Conservation (phyloP, 2,888 invertebrate genomes). For the Orthosia incerta region DNA sequence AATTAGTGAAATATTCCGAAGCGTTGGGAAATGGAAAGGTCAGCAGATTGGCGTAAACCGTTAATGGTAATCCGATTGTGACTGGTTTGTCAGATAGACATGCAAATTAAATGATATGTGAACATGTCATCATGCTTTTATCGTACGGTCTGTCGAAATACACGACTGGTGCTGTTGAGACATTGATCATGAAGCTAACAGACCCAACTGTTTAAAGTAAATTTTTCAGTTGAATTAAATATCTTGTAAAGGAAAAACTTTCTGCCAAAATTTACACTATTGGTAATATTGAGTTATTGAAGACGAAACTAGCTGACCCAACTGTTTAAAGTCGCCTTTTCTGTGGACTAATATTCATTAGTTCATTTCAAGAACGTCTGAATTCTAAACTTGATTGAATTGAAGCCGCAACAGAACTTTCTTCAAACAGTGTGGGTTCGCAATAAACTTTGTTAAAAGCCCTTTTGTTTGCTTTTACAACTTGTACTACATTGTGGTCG, state of each 20-base stretch:
- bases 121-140: constrained; percentile 36
- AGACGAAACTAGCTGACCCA: constrained; percentile 16
- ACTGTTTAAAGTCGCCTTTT: constrained; percentile 9
- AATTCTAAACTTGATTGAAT: constrained; percentile 42
- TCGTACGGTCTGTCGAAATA: constrained; percentile 17
- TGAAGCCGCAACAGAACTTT: constrained; percentile 53
- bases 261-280: not conserved
- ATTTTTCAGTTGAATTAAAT: not conserved
- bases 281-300: constrained; percentile 21
- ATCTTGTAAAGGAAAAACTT: not conserved
- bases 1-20: constrained; percentile 48
- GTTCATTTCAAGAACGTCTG: constrained; percentile 8
- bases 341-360: not conserved
- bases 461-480: constrained; percentile 41
- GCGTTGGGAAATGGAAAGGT: constrained; percentile 44
- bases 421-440: constrained; percentile 34
- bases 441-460: constrained; percentile 46
- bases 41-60: constrained; percentile 34
- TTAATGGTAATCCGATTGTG: constrained; percentile 45
- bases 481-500: constrained; percentile 40
- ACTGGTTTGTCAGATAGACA: constrained; percentile 26
- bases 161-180: not conserved
- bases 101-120: constrained; percentile 40
- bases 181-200: not conserved
- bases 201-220: no score